These are phyloP conservation scores for Tringa solitaria DNA, from an alignment of 2,113 vertebrate species.

Conservation along the genomic window DNA sequence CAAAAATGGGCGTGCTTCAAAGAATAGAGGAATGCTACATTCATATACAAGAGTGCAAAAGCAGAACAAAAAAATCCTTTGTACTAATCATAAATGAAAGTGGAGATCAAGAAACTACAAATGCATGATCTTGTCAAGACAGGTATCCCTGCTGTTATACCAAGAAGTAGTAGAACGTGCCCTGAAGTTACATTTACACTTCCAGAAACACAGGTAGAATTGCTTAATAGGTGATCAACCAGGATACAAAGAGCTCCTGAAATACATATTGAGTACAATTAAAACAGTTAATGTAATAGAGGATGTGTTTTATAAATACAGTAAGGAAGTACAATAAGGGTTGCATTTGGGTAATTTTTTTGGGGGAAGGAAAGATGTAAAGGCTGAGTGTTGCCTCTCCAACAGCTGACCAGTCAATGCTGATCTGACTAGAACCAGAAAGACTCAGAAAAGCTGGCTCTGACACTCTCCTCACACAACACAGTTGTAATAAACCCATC, in stretches of 20 bases:
- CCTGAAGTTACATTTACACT: neutral
- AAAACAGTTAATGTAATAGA: neutral
- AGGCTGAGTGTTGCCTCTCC: neutral
- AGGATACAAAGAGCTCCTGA: neutral
- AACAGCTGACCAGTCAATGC: neutral
- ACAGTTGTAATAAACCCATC: neutral
- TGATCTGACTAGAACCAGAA: neutral
- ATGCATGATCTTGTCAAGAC: neutral
- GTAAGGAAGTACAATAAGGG: neutral
- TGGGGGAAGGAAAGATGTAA: neutral
- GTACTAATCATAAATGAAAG: neutral
- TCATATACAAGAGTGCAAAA: neutral
- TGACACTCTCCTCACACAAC: neutral
- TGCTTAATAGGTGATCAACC: neutral
- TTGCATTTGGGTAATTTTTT: neutral
- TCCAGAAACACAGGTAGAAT: neutral
- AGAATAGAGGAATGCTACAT: neutral
- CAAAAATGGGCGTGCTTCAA: neutral
- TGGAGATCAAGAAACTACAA: neutral
- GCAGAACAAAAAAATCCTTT: neutral
- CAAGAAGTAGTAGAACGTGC: neutral
- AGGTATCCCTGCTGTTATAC: neutral
- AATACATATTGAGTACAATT: neutral
- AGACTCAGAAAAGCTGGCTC: neutral
- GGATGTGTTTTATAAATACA: neutral